Conservation (phyloP, 1,140 invertebrate genomes). For the Helicoverpa zea region DNA sequence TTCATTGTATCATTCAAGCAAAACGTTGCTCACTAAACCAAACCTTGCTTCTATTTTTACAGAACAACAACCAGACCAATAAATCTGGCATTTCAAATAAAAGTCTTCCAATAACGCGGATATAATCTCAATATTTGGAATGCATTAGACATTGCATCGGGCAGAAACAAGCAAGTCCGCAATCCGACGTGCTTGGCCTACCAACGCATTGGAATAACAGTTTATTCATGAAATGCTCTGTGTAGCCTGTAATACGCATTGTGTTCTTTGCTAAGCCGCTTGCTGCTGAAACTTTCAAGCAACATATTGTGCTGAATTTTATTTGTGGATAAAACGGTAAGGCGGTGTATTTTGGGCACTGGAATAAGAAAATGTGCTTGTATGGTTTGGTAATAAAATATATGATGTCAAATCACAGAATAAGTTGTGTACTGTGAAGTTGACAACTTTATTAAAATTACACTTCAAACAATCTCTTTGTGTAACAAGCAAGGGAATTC, state of each 20-base stretch:
- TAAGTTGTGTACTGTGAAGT: too few species aligned
- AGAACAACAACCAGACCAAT: not conserved
- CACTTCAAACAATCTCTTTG: too few species aligned
- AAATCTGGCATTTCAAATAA: constrained; percentile 24
- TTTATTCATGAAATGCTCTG: constrained; percentile 30
- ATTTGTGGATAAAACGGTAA: not conserved
- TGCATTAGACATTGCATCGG: constrained; percentile 31
- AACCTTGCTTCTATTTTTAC: too few species aligned
- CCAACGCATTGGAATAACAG: constrained; percentile 13
- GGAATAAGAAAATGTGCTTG: too few species aligned
- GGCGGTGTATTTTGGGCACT: not conserved
- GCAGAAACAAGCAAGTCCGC: constrained; percentile 32
- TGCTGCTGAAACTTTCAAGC: not conserved
- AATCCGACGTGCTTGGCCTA: constrained; percentile 33
- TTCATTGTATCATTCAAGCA: too few species aligned
- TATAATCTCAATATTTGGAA: constrained; percentile 41
- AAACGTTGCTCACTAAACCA: too few species aligned
- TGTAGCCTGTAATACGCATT: constrained; percentile 3
- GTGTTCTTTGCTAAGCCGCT: constrained; percentile 5
- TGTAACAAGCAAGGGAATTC: too few species aligned
- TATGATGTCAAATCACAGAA: too few species aligned
- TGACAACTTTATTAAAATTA: too few species aligned
- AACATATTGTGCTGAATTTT: not conserved
- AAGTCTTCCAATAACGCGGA: constrained; percentile 24
- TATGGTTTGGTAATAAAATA: too few species aligned